A percentile compares a stretch with the other conserved stretches of the same genome.
Evolutionary conservation across 2,113 vertebrate genomes (phyloP).

Genomic region (Vimba vimba): DNA sequence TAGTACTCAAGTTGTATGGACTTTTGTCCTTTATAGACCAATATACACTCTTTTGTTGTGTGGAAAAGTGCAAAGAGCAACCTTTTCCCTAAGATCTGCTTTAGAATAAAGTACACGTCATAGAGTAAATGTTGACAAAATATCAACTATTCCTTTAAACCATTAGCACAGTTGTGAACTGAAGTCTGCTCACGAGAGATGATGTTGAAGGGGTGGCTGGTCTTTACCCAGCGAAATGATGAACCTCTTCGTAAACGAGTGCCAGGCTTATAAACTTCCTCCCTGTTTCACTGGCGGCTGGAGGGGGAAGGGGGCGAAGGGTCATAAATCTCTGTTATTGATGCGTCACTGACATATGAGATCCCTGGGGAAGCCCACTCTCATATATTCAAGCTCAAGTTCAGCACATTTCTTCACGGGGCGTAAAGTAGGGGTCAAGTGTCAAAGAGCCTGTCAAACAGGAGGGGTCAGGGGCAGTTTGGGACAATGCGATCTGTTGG

Average conservation of each 20-base stretch:
- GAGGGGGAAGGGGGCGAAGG: conserved; percentile 11
- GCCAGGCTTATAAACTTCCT: conserved; percentile 43
- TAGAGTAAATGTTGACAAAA: background rate
- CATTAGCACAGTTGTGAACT: background rate
- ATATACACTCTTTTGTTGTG: background rate
- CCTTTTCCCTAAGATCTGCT: background rate
- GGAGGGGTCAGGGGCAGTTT: conserved; percentile 2
- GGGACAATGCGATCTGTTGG: too few species aligned
- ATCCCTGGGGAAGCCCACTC: conserved; percentile 28
- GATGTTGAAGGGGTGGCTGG: background rate
- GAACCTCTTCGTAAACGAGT: background rate
- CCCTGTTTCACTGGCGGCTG: conserved; percentile 6
- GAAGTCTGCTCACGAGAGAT: background rate
- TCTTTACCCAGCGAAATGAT: background rate
- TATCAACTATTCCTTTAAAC: background rate
- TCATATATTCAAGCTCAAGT: conserved; percentile 43
- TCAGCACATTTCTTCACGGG: conserved; percentile 34
- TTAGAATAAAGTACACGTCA: background rate
- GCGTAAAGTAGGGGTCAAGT: conserved; percentile 39
- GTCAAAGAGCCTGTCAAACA: conserved; percentile 36
- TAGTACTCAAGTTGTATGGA: too few species aligned
- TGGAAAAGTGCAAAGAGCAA: background rate
- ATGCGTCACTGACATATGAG: conserved; percentile 54
- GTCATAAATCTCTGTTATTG: conserved; percentile 56
- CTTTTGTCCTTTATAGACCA: background rate